A percentile compares a stretch with the other conserved stretches of the same genome.
These are phyloP conservation scores for Sebastiscus albofasciatus DNA, from an alignment of 2,797 vertebrate species.

Conservation along the genomic window DNA sequence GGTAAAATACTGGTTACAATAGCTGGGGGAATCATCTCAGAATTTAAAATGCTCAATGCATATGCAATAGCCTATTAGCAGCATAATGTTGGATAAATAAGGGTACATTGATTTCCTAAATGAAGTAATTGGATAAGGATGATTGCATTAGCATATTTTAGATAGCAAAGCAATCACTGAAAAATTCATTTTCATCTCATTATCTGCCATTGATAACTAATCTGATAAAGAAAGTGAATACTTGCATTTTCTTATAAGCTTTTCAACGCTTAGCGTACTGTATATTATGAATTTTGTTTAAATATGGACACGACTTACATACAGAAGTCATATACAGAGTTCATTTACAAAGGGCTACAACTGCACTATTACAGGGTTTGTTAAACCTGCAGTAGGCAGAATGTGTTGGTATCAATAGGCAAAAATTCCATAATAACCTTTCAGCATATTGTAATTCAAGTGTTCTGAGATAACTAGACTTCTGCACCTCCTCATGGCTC, in stretches of 20 bases:
- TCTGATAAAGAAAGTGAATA: constrained; percentile 37
- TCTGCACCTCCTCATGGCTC: neutral
- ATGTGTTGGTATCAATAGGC: no score
- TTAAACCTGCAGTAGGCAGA: no score
- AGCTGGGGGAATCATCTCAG: constrained; percentile 25
- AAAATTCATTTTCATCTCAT: constrained; percentile 67
- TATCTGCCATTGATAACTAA: constrained; percentile 59
- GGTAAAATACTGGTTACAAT: constrained; percentile 48
- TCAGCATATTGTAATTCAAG: neutral
- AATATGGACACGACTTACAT: neutral
- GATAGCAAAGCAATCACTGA: constrained; percentile 48
- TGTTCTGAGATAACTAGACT: neutral
- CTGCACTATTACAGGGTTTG: no score
- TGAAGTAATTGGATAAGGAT: constrained; percentile 74
- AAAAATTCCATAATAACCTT: no score
- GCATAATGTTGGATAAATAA: constrained; percentile 70
- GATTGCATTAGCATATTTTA: constrained; percentile 75
- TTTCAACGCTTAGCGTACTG: neutral
- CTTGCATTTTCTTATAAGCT: neutral
- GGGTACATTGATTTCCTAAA: constrained; percentile 70
- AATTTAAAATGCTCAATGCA: constrained; percentile 47
- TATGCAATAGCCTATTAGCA: constrained; percentile 62
- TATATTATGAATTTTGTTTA: neutral
- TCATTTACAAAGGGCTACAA: neutral
- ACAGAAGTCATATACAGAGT: neutral